These are phyloP conservation scores for Echinometra lucunter DNA, from an alignment of 53 echinoderm and acorn worm genomes.

Conservation along the genomic window DNA sequence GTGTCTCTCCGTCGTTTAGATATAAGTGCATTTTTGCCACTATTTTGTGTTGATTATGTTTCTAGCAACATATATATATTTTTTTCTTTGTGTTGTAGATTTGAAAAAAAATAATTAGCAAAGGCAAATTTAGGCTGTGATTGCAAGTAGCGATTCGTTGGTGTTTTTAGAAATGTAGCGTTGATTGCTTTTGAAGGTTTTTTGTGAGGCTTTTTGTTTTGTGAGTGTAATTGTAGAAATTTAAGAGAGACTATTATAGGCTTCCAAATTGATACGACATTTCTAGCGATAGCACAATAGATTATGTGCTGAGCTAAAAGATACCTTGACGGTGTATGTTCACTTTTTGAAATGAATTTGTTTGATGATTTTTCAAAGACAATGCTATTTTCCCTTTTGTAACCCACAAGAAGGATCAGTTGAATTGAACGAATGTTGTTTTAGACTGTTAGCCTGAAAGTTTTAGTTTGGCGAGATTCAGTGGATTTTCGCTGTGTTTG, in stretches of 20 bases:
- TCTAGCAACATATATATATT: conserved; percentile 1
- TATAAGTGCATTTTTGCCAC: conserved; percentile 39
- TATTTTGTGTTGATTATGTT: neutral
- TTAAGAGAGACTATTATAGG: neutral
- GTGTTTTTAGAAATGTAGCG: conserved; percentile 24
- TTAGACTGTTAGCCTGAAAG: neutral
- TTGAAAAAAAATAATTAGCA: neutral
- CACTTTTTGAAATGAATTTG: conserved; percentile 29
- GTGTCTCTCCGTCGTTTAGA: neutral
- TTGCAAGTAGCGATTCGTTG: conserved; percentile 5
- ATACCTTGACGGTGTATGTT: conserved; percentile 12
- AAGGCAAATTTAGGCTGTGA: conserved; percentile 24
- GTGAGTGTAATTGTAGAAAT: conserved; percentile 1
- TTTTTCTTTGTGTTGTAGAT: conserved; percentile 8
- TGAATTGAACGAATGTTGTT: neutral
- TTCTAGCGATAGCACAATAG: conserved; percentile 18
- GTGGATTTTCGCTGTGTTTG: neutral
- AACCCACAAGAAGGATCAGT: neutral
- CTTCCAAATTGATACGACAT: conserved; percentile 21
- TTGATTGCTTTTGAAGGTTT: neutral
- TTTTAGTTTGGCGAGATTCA: neutral
- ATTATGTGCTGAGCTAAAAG: conserved; percentile 24
- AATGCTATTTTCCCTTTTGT: conserved; percentile 37
- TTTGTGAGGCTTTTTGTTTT: conserved; percentile 9
- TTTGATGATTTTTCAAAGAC: neutral